phyloP scores from a whole-genome alignment of 2,113 vertebrate species.

The Tachysurus vachellii region DNA sequence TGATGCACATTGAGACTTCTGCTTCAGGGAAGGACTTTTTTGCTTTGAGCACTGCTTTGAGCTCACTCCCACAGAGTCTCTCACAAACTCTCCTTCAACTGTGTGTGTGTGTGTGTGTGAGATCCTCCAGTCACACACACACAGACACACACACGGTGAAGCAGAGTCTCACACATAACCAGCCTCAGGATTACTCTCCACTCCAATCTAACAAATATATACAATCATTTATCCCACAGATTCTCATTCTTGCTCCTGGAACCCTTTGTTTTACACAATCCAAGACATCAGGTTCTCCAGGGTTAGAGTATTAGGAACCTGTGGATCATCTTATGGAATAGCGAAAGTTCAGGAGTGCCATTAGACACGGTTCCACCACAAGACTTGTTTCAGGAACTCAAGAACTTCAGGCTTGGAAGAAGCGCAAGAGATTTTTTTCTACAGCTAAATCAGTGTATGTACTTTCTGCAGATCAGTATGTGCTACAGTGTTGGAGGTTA shows the following conservation, averaged over 20 bases:
- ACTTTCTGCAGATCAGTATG: not conserved
- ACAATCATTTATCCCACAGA: not conserved
- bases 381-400: not conserved
- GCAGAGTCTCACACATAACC: not conserved
- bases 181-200: slow-evolving; percentile 21
- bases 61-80: not conserved
- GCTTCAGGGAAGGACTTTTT: slow-evolving; percentile 31
- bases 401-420: not conserved
- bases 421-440: no score
- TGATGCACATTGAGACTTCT: slow-evolving; percentile 35
- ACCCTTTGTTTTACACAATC: not conserved
- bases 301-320: not conserved
- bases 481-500: no score
- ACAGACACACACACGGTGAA: not conserved
- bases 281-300: not conserved
- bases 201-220: not conserved
- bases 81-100: not conserved
- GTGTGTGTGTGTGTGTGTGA: not conserved
- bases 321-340: not conserved
- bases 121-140: no score
- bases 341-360: not conserved
- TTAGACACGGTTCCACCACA: not conserved
- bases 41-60: slow-evolving; percentile 23
- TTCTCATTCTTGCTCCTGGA: not conserved
- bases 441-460: not conserved